These are phyloP conservation scores for Sebastes oblongus DNA, from an alignment of 2,797 vertebrate genomes.

Conservation along the genomic window DNA sequence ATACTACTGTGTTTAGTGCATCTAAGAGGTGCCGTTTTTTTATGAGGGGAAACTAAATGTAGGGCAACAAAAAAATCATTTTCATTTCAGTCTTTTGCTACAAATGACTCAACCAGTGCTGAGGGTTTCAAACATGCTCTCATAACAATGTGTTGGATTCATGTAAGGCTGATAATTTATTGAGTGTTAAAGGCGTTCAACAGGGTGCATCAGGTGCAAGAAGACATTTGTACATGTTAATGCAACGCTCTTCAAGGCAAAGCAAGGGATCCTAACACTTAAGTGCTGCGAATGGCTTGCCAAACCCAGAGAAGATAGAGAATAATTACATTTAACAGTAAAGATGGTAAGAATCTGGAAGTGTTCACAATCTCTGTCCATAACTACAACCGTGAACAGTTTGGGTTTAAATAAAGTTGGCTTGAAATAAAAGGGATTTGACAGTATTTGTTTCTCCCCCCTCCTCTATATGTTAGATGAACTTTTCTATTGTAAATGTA, in stretches of 20 bases:
- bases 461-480: background rate
- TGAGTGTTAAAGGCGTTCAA: background rate
- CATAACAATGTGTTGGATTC: background rate
- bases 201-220: background rate
- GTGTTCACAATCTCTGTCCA: background rate
- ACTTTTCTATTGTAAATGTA: background rate
- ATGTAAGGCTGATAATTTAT: background rate
- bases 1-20: constrained; percentile 19
- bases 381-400: background rate
- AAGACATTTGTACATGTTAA: background rate
- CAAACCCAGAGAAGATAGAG: background rate
- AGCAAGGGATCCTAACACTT: background rate
- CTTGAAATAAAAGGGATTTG: constrained; percentile 16
- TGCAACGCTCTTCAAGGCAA: background rate
- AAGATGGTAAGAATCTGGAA: background rate
- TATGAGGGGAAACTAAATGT: constrained; percentile 13
- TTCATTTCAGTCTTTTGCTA: constrained; percentile 1
- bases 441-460: constrained; percentile 10
- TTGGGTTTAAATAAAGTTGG: background rate
- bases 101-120: background rate
- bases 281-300: background rate
- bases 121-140: background rate
- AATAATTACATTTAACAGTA: background rate
- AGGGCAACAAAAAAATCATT: background rate
- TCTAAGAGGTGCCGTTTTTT: background rate